Evolutionary conservation across 53 echinoderm and acorn worm species (phyloP).

Genomic region (Actinopyga echinites): DNA sequence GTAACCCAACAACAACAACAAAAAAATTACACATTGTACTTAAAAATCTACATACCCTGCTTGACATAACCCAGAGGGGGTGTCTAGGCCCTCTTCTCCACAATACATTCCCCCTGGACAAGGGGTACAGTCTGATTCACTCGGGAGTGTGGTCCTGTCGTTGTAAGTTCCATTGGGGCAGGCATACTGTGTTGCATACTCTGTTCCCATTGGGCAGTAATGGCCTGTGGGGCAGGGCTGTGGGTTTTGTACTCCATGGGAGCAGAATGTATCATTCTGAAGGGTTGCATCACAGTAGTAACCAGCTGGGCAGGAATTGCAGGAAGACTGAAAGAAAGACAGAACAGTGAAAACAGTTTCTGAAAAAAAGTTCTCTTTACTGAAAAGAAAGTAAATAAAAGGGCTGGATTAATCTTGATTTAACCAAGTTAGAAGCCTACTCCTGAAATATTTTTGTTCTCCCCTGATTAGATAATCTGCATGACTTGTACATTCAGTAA

Average conservation of each 20-base stretch:
- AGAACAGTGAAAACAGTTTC: not conserved
- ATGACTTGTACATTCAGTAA: too few relatives aligned
- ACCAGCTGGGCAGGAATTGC: constrained; percentile 84
- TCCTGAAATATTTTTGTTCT: too few relatives aligned
- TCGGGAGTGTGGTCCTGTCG: constrained; percentile 53
- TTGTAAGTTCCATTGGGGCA: constrained; percentile 92
- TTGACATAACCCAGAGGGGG: constrained; percentile 62
- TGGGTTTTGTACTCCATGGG: constrained; percentile 92
- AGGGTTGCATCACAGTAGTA: constrained; percentile 93
- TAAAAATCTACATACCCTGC: constrained; percentile 61
- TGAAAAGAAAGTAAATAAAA: not conserved
- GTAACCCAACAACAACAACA: too few relatives aligned
- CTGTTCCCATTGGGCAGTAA: constrained; percentile 85
- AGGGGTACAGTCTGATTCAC: constrained; percentile 67
- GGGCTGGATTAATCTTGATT: too few relatives aligned
- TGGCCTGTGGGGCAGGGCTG: constrained; percentile 87
- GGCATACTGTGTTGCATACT: constrained; percentile 69
- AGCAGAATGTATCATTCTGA: constrained; percentile 87
- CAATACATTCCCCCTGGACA: constrained; percentile 95
- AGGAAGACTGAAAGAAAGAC: constrained; percentile 52
- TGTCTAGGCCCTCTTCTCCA: constrained; percentile 67
- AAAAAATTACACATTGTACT: too few relatives aligned
- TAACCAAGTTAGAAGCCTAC: too few relatives aligned
- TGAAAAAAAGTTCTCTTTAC: not conserved
- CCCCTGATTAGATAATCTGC: too few relatives aligned